Conservation (phyloP, 2,797 vertebrate species). For the Peromyscus aztecus region DNA sequence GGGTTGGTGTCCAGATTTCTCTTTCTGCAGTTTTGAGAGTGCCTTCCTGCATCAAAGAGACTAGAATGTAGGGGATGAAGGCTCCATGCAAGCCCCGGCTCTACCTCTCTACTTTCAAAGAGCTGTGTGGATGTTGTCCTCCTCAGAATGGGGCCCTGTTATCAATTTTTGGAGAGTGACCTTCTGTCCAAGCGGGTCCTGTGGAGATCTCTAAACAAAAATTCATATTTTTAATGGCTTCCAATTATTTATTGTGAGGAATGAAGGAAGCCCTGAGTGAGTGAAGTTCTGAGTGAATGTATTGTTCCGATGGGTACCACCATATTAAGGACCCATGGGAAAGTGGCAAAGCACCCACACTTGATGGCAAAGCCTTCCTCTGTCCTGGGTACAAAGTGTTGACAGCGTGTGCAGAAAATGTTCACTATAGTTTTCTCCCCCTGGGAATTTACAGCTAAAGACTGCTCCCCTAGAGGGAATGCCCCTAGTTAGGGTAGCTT, state of each 20-base stretch:
- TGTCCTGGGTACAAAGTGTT: background rate
- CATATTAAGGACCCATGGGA: background rate
- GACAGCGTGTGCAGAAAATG: background rate
- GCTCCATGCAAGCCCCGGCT: background rate
- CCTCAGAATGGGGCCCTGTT: too few species aligned
- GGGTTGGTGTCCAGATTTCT: background rate
- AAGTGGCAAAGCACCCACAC: too few species aligned
- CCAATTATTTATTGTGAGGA: background rate
- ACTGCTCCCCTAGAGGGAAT: background rate
- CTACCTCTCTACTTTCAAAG: background rate
- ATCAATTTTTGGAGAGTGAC: background rate
- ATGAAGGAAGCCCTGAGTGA: background rate
- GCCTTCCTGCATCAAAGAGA: background rate
- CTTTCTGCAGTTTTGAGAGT: too few species aligned
- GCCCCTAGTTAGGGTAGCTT: background rate
- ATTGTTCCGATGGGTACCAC: background rate
- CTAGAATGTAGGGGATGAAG: background rate
- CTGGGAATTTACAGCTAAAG: background rate
- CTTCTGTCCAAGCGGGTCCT: background rate
- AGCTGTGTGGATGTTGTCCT: background rate
- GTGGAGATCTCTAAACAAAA: background rate
- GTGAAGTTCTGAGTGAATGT: background rate
- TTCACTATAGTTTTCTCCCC: background rate
- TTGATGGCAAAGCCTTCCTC: background rate
- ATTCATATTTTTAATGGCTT: background rate